Percentiles rank a stretch among this genome's conserved stretches.
These are phyloP conservation scores for Erynnis tages DNA, from an alignment of 2,888 invertebrate genomes.

Conservation along the genomic window DNA sequence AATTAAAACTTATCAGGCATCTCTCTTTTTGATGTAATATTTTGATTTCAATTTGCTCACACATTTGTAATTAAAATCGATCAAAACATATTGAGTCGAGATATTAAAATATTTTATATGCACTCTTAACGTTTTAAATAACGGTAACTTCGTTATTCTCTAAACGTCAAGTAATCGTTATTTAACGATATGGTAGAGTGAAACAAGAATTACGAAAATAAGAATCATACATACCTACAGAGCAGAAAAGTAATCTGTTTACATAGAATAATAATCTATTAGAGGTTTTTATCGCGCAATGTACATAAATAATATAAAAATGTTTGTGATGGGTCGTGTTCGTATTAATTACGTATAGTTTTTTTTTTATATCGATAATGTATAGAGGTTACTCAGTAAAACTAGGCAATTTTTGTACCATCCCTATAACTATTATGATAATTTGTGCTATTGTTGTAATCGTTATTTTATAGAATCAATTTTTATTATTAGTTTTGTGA, in stretches of 20 bases:
- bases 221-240: too few species aligned
- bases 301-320: slow-evolving; percentile 35
- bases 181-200: too few species aligned
- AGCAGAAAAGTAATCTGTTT: slow-evolving; percentile 13
- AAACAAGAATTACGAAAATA: too few species aligned
- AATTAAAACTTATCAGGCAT: not conserved
- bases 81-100: too few species aligned
- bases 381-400: slow-evolving; percentile 22
- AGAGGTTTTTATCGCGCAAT: slow-evolving; percentile 44
- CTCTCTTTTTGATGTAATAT: not conserved
- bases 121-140: not conserved
- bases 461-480: slow-evolving; percentile 18
- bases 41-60: not conserved
- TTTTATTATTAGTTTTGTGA: slow-evolving; percentile 28
- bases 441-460: slow-evolving; percentile 25
- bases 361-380: slow-evolving; percentile 28
- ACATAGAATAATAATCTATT: slow-evolving; percentile 30
- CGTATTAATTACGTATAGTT: slow-evolving; percentile 27
- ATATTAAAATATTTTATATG: not conserved
- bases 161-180: too few species aligned
- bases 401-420: slow-evolving; percentile 5
- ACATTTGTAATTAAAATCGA: not conserved
- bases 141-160: too few species aligned
- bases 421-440: slow-evolving; percentile 12
- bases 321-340: slow-evolving; percentile 38